Evolutionary conservation across 2,113 vertebrate genomes (phyloP).

Genomic region (Recurvirostra avosetta): DNA sequence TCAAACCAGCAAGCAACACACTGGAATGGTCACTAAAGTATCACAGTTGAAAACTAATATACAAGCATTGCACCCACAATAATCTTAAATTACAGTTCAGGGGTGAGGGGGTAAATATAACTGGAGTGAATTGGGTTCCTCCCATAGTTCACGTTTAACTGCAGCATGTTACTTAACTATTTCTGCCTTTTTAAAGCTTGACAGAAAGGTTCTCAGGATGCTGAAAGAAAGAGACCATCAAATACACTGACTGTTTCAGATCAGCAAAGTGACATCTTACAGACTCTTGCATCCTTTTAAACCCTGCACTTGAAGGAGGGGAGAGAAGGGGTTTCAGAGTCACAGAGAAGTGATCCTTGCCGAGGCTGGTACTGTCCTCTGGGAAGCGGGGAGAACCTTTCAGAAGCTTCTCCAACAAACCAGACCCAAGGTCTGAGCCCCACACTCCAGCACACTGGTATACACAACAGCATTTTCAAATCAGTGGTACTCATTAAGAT

Average conservation of each 20-base stretch:
- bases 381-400: neutral
- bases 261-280: neutral
- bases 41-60: neutral
- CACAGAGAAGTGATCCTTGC: neutral
- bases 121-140: neutral
- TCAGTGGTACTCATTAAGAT: constrained; percentile 19
- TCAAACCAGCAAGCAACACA: neutral
- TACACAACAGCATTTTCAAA: neutral
- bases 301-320: neutral
- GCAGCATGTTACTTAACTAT: neutral
- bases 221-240: neutral
- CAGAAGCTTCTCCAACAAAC: neutral
- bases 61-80: neutral
- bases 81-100: neutral
- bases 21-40: neutral
- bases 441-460: neutral
- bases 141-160: neutral
- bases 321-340: neutral
- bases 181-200: neutral
- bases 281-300: neutral
- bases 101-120: neutral
- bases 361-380: neutral
- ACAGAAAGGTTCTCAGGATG: neutral
- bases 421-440: neutral
- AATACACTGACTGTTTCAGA: neutral